Evolutionary conservation across 2,888 invertebrate genomes (phyloP).

Genomic region (Oligia strigilis): DNA sequence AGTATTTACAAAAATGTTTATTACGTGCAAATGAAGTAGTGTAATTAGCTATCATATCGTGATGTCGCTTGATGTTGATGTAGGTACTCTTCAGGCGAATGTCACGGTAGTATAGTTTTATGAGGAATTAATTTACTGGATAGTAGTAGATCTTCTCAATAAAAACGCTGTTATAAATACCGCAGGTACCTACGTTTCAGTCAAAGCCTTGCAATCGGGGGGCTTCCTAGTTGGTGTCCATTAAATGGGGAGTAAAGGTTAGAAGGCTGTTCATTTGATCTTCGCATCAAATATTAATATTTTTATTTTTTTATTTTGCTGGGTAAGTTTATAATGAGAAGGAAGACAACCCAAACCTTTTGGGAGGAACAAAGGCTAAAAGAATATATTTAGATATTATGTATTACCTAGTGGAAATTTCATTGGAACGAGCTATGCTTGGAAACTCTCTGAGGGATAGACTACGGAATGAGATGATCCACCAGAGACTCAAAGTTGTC

Average conservation of each 20-base stretch:
- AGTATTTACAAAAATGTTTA: conserved; percentile 1
- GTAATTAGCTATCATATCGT: background rate
- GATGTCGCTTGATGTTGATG: conserved; percentile 17
- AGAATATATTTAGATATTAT: too few relatives aligned
- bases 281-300: background rate
- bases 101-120: background rate
- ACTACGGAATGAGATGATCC: too few relatives aligned
- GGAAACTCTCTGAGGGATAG: too few relatives aligned
- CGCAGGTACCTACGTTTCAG: background rate
- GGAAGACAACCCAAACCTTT: background rate
- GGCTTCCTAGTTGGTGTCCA: background rate
- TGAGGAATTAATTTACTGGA: background rate
- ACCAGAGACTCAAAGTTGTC: too few relatives aligned
- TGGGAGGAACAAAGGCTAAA: background rate
- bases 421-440: too few relatives aligned
- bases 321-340: background rate
- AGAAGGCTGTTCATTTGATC: too few relatives aligned
- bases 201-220: background rate
- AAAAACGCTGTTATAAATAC: background rate
- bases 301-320: too few relatives aligned
- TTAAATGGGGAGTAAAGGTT: background rate
- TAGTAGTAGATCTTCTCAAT: too few relatives aligned
- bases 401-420: too few relatives aligned
- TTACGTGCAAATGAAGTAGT: conserved; percentile 5
- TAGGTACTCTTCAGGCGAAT: background rate